Evolutionary conservation across 2,113 vertebrate species (phyloP).

Genomic region (Callaeas wilsoni): DNA sequence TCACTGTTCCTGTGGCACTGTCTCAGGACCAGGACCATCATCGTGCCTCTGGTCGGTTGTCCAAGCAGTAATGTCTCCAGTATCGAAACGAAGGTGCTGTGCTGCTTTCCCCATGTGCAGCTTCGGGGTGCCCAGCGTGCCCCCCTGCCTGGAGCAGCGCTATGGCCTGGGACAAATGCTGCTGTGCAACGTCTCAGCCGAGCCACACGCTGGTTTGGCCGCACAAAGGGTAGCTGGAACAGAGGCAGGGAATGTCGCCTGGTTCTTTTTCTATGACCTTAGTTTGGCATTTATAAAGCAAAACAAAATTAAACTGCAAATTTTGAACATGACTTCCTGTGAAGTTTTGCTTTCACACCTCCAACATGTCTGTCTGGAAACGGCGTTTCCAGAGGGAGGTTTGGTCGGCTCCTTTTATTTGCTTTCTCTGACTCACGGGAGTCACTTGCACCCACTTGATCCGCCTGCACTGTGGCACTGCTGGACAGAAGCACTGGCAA

Average conservation of each 20-base stretch:
- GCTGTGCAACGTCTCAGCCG: neutral
- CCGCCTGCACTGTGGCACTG: neutral
- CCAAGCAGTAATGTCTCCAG: neutral
- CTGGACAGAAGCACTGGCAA: neutral
- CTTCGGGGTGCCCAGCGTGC: neutral
- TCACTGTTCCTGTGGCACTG: neutral
- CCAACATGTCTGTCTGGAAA: neutral
- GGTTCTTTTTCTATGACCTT: neutral
- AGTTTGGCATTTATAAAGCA: neutral
- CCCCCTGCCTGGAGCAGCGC: neutral
- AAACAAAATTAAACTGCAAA: neutral
- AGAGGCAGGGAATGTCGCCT: neutral
- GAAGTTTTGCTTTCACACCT: neutral
- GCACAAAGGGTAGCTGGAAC: neutral
- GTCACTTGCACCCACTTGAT: neutral
- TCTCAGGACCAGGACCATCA: neutral
- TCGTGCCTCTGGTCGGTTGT: neutral
- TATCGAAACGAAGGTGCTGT: neutral
- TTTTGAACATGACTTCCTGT: neutral
- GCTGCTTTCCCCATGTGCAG: neutral
- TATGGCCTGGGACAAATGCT: neutral
- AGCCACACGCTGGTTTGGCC: neutral
- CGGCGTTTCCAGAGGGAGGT: neutral
- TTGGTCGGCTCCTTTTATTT: neutral
- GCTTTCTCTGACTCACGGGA: neutral